These are phyloP conservation scores for Aradophagus sp. DNA, from an alignment of 1,140 invertebrate species.

Conservation along the genomic window DNA sequence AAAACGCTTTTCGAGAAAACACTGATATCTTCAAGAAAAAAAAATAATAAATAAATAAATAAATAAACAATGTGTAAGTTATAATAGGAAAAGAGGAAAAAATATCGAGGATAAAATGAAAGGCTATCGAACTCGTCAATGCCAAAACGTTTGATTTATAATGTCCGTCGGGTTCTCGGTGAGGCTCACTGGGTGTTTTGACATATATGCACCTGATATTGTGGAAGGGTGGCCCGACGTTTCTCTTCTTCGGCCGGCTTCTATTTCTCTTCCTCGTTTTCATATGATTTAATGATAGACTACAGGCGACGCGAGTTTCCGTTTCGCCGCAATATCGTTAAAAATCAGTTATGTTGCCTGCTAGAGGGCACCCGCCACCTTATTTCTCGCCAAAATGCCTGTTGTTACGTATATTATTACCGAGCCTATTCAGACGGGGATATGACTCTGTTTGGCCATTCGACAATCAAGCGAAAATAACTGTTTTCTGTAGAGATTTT, in stretches of 20 bases:
- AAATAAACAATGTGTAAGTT: no score
- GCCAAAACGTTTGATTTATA: constrained; percentile 32
- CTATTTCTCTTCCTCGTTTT: constrained; percentile 37
- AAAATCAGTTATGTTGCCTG: constrained; percentile 44
- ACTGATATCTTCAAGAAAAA: not conserved
- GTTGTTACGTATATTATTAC: constrained; percentile 21
- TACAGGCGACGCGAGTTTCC: constrained; percentile 46
- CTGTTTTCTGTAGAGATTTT: no score
- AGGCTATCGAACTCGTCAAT: constrained; percentile 27
- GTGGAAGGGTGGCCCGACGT: constrained; percentile 10
- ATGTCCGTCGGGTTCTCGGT: constrained; percentile 1
- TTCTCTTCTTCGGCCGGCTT: constrained; percentile 8
- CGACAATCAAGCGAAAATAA: no score
- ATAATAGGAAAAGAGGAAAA: no score
- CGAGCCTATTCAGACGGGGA: constrained; percentile 6
- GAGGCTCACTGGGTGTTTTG: constrained; percentile 30
- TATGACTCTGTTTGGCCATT: constrained; percentile 9
- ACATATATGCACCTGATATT: constrained; percentile 43
- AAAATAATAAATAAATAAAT: no score
- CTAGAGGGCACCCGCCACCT: constrained; percentile 21
- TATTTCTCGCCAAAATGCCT: constrained; percentile 23
- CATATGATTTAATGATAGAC: constrained; percentile 52
- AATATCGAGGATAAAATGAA: no score
- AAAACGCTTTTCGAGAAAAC: constrained; percentile 22
- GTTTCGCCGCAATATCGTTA: constrained; percentile 51